Conservation (phyloP, 2,797 vertebrate genomes). For the Gallinago solitaria region DNA sequence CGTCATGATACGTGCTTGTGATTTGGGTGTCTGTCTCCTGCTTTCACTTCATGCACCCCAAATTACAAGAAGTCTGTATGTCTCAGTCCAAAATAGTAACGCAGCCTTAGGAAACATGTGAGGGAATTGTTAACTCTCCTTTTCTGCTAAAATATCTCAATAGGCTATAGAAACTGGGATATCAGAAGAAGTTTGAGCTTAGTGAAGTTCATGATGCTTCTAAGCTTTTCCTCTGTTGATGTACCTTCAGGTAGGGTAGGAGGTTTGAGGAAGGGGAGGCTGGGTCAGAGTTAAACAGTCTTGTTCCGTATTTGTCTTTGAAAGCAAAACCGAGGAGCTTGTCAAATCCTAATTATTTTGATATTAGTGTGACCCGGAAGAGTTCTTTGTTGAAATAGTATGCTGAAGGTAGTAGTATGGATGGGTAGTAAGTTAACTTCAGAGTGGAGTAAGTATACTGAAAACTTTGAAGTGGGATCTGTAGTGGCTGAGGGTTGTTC, state of each 20-base stretch:
- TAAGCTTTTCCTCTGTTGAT: background rate
- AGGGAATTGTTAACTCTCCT: background rate
- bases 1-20: background rate
- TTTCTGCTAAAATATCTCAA: background rate
- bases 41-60: conserved; percentile 14
- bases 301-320: background rate
- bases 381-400: background rate
- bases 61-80: background rate
- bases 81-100: background rate
- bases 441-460: background rate
- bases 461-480: background rate
- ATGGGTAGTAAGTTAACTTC: background rate
- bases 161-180: background rate
- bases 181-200: background rate
- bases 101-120: background rate
- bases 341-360: background rate
- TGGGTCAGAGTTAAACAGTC: background rate
- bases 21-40: conserved; percentile 1
- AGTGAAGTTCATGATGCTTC: background rate
- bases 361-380: background rate
- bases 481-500: background rate
- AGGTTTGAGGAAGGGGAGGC: background rate
- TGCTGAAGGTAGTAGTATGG: background rate
- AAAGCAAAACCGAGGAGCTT: background rate
- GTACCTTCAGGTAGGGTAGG: background rate